Conservation (phyloP, 2,888 invertebrate species). For the Corbicula japonica region DNA sequence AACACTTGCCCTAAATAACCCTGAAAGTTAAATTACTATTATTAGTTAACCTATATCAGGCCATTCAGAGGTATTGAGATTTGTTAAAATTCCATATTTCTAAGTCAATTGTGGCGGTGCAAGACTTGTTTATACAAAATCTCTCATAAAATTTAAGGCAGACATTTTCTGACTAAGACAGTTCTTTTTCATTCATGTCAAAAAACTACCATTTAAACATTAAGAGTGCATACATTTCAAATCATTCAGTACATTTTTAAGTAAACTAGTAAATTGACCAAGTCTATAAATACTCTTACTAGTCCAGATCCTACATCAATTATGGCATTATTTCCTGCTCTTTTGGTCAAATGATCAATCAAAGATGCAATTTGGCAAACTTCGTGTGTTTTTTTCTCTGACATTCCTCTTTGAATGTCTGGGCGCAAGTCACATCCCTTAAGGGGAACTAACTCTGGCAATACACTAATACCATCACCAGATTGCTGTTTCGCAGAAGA, state of each 20-base stretch:
- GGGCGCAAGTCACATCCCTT: slow-evolving; percentile 38
- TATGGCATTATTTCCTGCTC: slow-evolving; percentile 69
- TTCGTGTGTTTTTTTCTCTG: slow-evolving; percentile 84
- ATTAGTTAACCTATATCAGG: no score
- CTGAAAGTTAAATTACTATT: slow-evolving; percentile 68
- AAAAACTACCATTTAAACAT: no score
- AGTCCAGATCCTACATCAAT: slow-evolving; percentile 84
- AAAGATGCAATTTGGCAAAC: slow-evolving; percentile 80
- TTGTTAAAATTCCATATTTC: no score
- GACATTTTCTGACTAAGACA: no score
- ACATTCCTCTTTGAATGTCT: slow-evolving; percentile 79
- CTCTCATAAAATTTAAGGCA: no score
- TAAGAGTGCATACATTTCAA: no score
- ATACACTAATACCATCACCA: background rate
- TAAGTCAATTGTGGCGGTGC: no score
- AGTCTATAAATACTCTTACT: no score
- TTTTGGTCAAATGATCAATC: slow-evolving; percentile 72
- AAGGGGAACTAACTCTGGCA: background rate
- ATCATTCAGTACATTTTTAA: no score
- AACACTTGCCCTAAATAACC: slow-evolving; percentile 84
- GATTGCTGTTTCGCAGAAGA: background rate
- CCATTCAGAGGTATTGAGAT: background rate
- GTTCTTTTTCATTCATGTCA: no score
- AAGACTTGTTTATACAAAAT: no score
- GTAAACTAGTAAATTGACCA: no score